Evolutionary conservation across 2,113 vertebrate genomes (phyloP).

Genomic region (Corythaeola cristata): DNA sequence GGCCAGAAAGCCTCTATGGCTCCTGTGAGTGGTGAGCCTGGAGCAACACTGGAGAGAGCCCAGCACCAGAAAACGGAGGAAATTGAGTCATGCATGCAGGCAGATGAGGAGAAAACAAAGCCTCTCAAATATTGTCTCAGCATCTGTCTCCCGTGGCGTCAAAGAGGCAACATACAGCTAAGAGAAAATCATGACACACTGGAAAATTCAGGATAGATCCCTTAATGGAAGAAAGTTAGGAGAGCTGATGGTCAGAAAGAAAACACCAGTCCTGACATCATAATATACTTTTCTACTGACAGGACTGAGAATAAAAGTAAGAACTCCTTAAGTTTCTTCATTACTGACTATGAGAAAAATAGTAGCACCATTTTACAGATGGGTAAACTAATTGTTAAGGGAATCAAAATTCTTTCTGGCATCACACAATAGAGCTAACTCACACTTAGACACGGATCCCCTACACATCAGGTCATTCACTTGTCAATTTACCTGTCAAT

Average conservation of each 20-base stretch:
- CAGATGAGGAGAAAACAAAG: slow-evolving; percentile 36
- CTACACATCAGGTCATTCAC: background rate
- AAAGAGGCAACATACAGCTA: background rate
- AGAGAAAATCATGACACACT: background rate
- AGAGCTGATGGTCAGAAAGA: background rate
- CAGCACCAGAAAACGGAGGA: background rate
- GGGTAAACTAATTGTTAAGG: background rate
- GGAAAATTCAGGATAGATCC: background rate
- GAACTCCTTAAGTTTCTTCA: background rate
- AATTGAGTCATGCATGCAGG: background rate
- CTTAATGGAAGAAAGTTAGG: background rate
- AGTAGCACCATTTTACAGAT: background rate
- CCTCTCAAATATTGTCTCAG: background rate
- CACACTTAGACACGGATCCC: background rate
- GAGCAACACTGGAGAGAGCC: background rate
- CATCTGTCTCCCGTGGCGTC: background rate
- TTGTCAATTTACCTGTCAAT: background rate
- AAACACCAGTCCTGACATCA: background rate
- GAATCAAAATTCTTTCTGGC: background rate
- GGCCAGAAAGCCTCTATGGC: background rate
- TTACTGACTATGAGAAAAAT: background rate
- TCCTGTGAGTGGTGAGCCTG: background rate
- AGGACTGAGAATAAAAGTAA: background rate
- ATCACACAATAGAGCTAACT: background rate
- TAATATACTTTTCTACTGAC: background rate